phyloP scores from a whole-genome alignment of 2,797 vertebrate genomes.

The Coregonus sp. region DNA sequence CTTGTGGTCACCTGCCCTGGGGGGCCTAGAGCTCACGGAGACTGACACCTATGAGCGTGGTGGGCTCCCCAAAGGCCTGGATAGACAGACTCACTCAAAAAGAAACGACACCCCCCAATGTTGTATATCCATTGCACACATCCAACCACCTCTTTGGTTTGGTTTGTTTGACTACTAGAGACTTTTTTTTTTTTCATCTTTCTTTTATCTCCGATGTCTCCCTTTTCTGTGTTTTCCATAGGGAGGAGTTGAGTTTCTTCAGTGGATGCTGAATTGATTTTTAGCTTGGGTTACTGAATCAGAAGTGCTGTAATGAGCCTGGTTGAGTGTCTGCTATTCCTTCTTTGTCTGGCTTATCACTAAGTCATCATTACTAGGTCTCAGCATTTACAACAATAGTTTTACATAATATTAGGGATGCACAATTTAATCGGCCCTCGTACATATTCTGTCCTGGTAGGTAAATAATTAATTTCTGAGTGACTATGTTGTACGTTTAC shows the following conservation, averaged over 20 bases:
- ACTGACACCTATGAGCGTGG: slow-evolving; percentile 35
- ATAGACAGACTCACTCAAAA: slow-evolving; percentile 8
- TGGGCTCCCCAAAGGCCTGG: slow-evolving; percentile 38
- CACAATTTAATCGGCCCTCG: too few relatives aligned
- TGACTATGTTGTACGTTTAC: neutral
- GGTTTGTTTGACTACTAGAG: neutral
- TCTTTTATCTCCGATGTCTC: neutral
- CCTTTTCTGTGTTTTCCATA: neutral
- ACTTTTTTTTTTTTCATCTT: neutral
- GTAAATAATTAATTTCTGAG: neutral
- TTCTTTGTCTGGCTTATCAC: neutral
- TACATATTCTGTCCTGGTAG: neutral
- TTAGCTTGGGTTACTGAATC: slow-evolving; percentile 10
- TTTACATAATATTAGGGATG: neutral
- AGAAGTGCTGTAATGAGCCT: slow-evolving; percentile 5
- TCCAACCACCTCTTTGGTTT: slow-evolving; percentile 7
- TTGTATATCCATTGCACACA: slow-evolving; percentile 3
- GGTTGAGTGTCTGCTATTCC: neutral
- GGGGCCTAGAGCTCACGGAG: slow-evolving; percentile 48
- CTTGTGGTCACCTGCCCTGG: slow-evolving; percentile 39
- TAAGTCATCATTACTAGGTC: neutral
- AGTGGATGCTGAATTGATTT: slow-evolving; percentile 4
- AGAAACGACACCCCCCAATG: slow-evolving; percentile 33
- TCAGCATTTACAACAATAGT: neutral
- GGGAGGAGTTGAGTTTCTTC: neutral